A percentile compares a stretch with the other conserved stretches of the same genome.
These are phyloP conservation scores for Muscicapa striata DNA, from an alignment of 2,797 vertebrate genomes.

Conservation along the genomic window DNA sequence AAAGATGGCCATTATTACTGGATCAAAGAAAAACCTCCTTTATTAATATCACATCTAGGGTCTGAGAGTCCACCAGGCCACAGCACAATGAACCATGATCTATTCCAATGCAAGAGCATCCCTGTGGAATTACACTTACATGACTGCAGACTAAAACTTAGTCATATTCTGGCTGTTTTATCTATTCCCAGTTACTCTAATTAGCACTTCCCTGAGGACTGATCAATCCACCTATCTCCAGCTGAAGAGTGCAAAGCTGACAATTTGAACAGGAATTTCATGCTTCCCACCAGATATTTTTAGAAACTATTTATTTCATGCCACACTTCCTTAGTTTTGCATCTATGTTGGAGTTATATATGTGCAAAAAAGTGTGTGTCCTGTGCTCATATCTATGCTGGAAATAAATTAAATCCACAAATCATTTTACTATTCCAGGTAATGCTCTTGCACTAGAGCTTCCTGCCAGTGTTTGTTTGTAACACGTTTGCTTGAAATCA, in stretches of 20 bases:
- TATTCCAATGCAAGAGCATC: not conserved
- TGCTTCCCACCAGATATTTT: not conserved
- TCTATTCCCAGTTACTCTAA: not conserved
- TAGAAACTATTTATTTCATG: not conserved
- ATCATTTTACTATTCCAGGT: not conserved
- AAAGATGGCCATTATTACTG: not conserved
- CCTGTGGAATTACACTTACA: not conserved
- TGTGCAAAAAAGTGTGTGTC: not conserved
- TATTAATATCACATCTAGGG: not conserved
- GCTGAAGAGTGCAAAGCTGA: not conserved
- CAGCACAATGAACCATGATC: not conserved
- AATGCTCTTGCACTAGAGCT: not conserved
- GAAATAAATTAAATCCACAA: not conserved
- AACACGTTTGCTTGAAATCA: not conserved
- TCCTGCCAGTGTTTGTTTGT: not conserved
- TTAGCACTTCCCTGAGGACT: not conserved
- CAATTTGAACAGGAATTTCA: not conserved
- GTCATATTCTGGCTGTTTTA: not conserved
- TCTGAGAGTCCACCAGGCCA: not conserved
- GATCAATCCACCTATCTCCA: not conserved
- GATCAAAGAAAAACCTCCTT: not conserved
- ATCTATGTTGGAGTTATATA: not conserved
- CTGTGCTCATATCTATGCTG: fast-evolving
- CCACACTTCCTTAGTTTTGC: not conserved
- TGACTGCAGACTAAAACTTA: not conserved